phyloP scores from a whole-genome alignment of 30 jellyfish, hydroid and myxozoan genomes.

The Clytia hemisphaerica region DNA sequence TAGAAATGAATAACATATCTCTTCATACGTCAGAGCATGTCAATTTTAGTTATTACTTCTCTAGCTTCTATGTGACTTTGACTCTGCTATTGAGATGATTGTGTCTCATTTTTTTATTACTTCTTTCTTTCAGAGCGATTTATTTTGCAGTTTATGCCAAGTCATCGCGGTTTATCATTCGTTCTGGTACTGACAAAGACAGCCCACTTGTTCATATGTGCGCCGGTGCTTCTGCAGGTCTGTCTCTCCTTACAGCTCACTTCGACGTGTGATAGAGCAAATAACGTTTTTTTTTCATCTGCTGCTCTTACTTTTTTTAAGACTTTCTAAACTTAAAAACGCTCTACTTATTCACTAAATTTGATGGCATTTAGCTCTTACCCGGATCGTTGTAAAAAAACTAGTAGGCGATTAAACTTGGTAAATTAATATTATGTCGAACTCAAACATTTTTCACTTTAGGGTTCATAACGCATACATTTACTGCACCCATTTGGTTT shows the following conservation, averaged over 20 bases:
- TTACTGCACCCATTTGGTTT: slow-evolving; percentile 98
- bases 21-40: too few species aligned
- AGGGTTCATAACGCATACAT: slow-evolving; percentile 90
- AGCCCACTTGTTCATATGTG: slow-evolving; percentile 76
- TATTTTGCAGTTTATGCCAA: slow-evolving; percentile 96
- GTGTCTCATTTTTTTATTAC: neutral
- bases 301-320: too few species aligned
- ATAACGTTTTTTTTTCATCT: too few species aligned
- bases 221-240: slow-evolving; percentile 99
- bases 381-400: too few species aligned
- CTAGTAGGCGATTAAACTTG: too few species aligned
- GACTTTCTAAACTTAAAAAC: too few species aligned
- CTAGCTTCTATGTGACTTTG: neutral
- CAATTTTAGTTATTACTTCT: too few species aligned
- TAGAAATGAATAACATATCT: neutral
- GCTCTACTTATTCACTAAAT: too few species aligned
- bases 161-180: slow-evolving; percentile 45
- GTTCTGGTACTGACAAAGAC: slow-evolving; percentile 53
- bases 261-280: too few species aligned
- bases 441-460: slow-evolving; percentile 3
- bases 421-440: too few species aligned
- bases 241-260: too few species aligned
- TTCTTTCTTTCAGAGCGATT: slow-evolving; percentile 54
- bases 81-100: neutral
- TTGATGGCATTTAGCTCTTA: too few species aligned